These are phyloP conservation scores for Mylabris sibirica DNA, from an alignment of 2,888 invertebrate species.

Conservation along the genomic window DNA sequence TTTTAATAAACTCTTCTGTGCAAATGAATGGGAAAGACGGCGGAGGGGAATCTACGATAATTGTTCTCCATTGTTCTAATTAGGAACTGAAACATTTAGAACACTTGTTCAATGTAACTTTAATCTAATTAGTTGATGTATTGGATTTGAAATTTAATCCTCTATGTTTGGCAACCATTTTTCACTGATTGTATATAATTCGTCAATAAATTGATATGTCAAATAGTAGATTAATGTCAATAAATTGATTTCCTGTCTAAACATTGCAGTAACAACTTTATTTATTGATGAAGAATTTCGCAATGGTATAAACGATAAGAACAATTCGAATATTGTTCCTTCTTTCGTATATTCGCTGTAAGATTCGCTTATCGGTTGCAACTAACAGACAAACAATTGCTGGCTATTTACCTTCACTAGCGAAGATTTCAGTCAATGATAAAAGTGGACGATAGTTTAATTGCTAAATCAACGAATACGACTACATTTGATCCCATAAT, in stretches of 20 bases:
- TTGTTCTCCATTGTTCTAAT: slow-evolving; percentile 43
- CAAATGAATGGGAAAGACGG: not conserved
- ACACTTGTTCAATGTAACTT: slow-evolving; percentile 21
- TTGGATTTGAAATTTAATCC: not conserved
- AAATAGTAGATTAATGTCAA: not conserved
- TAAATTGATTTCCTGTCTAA: not conserved
- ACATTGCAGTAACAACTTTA: not conserved
- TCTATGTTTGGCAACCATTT: not conserved
- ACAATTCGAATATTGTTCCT: not conserved
- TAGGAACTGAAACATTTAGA: slow-evolving; percentile 38
- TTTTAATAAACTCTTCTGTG: slow-evolving; percentile 4
- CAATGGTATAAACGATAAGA: not conserved
- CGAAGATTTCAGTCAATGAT: not conserved
- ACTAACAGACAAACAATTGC: not conserved
- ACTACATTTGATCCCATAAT: not conserved
- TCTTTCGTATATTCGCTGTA: not conserved
- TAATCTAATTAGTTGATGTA: slow-evolving; percentile 10
- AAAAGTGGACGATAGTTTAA: not conserved
- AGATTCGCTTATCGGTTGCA: not conserved
- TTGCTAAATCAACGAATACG: not conserved
- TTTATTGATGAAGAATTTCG: not conserved
- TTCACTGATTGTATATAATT: slow-evolving; percentile 1
- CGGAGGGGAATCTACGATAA: slow-evolving; percentile 23
- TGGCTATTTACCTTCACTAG: not conserved
- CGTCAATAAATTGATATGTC: not conserved